Evolutionary conservation across 2,113 vertebrate species (phyloP).

Genomic region (Andinoacara biseriatus): DNA sequence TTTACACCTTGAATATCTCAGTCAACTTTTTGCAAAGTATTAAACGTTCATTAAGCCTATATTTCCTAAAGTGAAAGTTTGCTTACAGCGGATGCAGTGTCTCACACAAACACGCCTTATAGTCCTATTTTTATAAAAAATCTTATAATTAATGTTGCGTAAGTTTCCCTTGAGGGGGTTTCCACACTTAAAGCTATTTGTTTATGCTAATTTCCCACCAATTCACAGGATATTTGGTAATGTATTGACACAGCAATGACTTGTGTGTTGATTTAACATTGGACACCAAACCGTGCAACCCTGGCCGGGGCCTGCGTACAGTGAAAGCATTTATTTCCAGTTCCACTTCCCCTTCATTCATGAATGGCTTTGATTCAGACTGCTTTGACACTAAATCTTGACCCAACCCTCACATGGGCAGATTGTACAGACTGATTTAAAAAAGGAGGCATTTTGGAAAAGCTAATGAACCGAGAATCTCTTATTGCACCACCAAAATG

Average conservation of each 20-base stretch:
- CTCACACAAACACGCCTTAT: background rate
- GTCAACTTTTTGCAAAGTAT: background rate
- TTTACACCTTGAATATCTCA: background rate
- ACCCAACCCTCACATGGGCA: conserved; percentile 35
- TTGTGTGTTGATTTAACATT: conserved; percentile 68
- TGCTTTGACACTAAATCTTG: conserved; percentile 58
- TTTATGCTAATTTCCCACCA: conserved; percentile 55
- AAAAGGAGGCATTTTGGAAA: conserved; percentile 12
- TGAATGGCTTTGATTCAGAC: conserved; percentile 81
- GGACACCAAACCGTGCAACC: conserved; percentile 46
- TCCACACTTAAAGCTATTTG: conserved; percentile 26
- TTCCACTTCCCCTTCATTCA: conserved; percentile 71
- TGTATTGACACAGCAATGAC: conserved; percentile 75
- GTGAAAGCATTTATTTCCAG: conserved; percentile 71
- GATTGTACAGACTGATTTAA: conserved; percentile 47
- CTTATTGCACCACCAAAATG: background rate
- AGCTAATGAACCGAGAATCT: background rate
- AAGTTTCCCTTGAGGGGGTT: conserved; percentile 7
- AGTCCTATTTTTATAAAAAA: background rate
- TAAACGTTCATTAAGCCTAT: background rate
- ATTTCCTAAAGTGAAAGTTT: background rate
- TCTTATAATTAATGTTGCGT: background rate
- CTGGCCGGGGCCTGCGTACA: conserved; percentile 60
- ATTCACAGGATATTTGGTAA: conserved; percentile 69
- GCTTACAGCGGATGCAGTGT: background rate